Conservation (phyloP, 2,797 vertebrate genomes). For the Hipposideros larvatus region DNA sequence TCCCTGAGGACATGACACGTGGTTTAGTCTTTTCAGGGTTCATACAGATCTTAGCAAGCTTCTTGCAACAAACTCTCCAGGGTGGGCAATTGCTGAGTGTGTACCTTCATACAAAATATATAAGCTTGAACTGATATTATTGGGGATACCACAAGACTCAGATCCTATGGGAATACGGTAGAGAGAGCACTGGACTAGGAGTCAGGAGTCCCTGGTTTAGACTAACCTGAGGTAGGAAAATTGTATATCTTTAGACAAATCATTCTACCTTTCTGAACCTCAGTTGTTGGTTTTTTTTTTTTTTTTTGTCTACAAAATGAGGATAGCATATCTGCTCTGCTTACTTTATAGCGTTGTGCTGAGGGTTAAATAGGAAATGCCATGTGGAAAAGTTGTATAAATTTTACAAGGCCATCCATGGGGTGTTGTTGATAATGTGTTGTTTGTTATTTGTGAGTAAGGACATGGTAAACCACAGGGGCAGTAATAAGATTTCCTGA, state of each 20-base stretch:
- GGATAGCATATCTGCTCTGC: neutral
- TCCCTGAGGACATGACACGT: neutral
- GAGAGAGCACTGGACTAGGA: neutral
- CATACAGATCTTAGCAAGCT: neutral
- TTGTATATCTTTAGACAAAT: neutral
- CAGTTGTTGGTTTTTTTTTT: neutral
- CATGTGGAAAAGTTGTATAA: neutral
- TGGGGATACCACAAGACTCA: neutral
- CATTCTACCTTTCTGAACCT: neutral
- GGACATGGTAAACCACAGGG: neutral
- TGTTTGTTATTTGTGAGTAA: neutral
- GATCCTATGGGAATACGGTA: neutral
- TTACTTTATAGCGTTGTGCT: neutral
- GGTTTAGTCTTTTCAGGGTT: neutral
- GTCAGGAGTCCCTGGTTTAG: neutral
- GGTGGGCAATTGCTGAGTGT: neutral
- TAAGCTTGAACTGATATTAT: neutral
- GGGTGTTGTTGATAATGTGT: neutral
- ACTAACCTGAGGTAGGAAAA: neutral
- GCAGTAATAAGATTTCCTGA: neutral
- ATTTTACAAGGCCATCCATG: neutral
- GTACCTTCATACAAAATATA: neutral
- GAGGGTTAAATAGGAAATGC: neutral
- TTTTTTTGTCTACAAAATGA: conserved; percentile 25
- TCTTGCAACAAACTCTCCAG: neutral